A percentile compares a stretch with the other conserved stretches of the same genome.
These are phyloP conservation scores for Apamea monoglypha DNA, from an alignment of 2,888 invertebrate genomes.

Conservation along the genomic window DNA sequence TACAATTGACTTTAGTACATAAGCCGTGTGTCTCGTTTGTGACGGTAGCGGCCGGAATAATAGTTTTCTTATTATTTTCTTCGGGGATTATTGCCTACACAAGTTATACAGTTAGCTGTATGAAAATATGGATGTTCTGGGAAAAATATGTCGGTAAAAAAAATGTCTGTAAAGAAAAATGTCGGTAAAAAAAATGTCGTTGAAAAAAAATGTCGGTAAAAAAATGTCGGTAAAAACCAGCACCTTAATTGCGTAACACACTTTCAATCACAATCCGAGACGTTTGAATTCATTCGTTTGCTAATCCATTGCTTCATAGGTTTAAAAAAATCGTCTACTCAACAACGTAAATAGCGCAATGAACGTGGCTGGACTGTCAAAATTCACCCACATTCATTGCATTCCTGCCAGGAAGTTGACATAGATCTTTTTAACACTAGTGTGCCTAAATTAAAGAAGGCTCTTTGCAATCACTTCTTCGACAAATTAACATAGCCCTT, in stretches of 20 bases:
- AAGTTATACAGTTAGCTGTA: not conserved
- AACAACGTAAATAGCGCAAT: not conserved
- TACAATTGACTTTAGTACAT: conserved; percentile 38
- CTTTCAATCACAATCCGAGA: not conserved
- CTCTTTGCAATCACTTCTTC: too few species aligned
- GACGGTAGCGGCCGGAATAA: accelerated
- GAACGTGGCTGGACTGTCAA: not conserved
- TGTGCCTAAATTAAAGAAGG: too few species aligned
- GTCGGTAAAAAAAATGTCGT: not conserved
- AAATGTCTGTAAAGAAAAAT: too few species aligned
- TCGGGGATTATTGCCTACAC: not conserved
- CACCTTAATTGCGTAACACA: not conserved
- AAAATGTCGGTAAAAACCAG: not conserved
- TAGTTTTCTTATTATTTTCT: not conserved
- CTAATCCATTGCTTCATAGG: not conserved
- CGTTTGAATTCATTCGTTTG: not conserved
- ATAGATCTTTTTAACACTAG: too few species aligned
- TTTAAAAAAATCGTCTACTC: not conserved
- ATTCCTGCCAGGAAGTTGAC: too few species aligned
- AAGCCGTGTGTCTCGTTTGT: conserved; percentile 8
- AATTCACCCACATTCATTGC: not conserved
- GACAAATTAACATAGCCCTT: too few species aligned
- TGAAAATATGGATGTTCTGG: not conserved
- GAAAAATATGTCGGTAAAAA: too few species aligned
- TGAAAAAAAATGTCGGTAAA: not conserved